Conservation (phyloP, 2,113 vertebrate genomes). For the Chionomys nivalis region DNA sequence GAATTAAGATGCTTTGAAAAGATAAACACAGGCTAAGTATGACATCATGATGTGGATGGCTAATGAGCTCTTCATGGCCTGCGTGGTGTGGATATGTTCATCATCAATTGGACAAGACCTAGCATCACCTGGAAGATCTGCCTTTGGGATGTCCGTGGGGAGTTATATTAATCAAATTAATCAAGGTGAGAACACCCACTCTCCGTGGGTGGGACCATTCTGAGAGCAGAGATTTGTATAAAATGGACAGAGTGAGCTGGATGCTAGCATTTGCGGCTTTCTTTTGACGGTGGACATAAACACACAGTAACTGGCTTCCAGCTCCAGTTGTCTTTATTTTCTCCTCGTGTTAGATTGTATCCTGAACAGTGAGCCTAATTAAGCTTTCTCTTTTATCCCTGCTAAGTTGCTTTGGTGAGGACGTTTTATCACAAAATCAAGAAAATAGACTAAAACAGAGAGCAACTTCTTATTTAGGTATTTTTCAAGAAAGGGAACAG, state of each 20-base stretch:
- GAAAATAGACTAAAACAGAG: background rate
- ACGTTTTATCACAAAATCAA: background rate
- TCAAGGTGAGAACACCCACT: background rate
- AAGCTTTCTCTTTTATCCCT: background rate
- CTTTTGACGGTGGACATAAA: background rate
- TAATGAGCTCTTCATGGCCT: background rate
- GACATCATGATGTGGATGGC: conserved; percentile 8
- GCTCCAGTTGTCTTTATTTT: background rate
- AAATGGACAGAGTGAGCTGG: background rate
- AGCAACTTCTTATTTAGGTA: conserved; percentile 19
- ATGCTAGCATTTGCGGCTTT: no score
- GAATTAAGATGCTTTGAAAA: background rate
- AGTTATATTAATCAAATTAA: background rate
- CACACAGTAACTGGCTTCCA: no score
- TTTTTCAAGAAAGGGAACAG: conserved; percentile 22
- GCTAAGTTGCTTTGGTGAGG: background rate
- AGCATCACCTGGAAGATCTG: background rate
- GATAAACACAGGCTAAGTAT: background rate
- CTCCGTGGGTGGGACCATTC: no score
- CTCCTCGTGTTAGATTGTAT: background rate
- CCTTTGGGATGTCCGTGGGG: background rate
- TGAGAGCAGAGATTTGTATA: background rate
- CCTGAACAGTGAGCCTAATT: background rate
- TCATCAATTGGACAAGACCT: background rate
- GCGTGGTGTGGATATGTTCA: background rate